phyloP scores from a whole-genome alignment of 2,888 invertebrate genomes.

The Agrotis clavis region DNA sequence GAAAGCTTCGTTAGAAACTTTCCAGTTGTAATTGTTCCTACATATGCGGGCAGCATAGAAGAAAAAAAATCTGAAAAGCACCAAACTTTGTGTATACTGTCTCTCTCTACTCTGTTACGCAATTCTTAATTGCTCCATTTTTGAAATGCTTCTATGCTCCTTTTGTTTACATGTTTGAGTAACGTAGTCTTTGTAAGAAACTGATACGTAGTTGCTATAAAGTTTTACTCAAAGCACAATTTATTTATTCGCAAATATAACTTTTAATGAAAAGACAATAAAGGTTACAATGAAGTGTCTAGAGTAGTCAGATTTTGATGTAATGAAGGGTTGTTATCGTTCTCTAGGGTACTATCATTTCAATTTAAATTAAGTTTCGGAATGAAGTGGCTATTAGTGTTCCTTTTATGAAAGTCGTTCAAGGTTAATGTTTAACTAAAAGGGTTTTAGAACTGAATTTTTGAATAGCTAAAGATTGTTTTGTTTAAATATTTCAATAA shows the following conservation, averaged over 20 bases:
- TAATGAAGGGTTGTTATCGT: constrained; percentile 46
- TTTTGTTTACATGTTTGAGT: constrained; percentile 8
- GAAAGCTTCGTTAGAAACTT: constrained; percentile 5
- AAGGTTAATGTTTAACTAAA: constrained; percentile 42
- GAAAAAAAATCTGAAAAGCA: constrained; percentile 11
- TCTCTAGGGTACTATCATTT: constrained; percentile 55
- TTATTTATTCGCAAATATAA: neutral
- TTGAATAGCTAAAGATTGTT: too few relatives aligned
- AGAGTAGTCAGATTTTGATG: constrained; percentile 34
- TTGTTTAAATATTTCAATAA: too few relatives aligned
- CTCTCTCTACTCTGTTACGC: constrained; percentile 9
- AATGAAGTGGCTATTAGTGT: constrained; percentile 34
- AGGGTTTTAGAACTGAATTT: neutral
- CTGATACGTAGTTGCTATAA: neutral
- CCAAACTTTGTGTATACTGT: constrained; percentile 15
- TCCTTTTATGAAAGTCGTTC: constrained; percentile 35
- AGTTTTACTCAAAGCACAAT: constrained; percentile 6
- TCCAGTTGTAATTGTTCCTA: neutral
- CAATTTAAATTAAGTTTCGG: constrained; percentile 52
- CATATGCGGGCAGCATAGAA: constrained; percentile 22
- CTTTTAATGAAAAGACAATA: neutral
- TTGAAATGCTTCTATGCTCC: constrained; percentile 25
- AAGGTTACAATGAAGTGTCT: constrained; percentile 15
- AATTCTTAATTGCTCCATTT: constrained; percentile 31
- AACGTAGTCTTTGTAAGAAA: constrained; percentile 34